These are phyloP conservation scores for Megaceryle torquata DNA, from an alignment of 2,113 vertebrate genomes.

Conservation along the genomic window DNA sequence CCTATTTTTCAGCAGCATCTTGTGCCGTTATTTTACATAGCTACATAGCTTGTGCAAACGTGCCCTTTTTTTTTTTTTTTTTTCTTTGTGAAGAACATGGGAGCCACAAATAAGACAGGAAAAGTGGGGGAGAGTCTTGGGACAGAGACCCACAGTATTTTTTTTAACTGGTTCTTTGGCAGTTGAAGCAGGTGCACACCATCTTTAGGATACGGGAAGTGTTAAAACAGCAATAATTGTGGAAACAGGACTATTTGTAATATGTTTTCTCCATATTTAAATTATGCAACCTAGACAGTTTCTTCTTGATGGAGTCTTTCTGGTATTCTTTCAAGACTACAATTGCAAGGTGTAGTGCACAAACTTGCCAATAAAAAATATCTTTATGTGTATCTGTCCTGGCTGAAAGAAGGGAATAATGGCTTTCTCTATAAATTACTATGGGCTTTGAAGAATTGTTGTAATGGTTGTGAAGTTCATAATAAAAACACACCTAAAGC, in stretches of 20 bases:
- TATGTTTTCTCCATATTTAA: neutral
- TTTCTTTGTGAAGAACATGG: too few species aligned
- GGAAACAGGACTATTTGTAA: neutral
- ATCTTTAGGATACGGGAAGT: too few species aligned
- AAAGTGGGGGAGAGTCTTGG: neutral
- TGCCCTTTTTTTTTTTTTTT: neutral
- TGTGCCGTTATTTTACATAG: accelerated
- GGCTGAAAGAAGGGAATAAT: neutral
- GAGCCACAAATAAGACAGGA: neutral
- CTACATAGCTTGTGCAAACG: neutral
- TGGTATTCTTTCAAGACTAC: neutral
- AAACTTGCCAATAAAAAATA: neutral
- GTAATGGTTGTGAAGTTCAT: neutral
- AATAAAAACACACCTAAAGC: neutral
- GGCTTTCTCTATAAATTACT: neutral
- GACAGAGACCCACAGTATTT: neutral
- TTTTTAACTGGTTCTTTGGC: neutral
- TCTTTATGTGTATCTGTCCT: neutral
- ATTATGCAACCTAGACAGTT: neutral
- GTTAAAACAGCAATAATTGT: neutral
- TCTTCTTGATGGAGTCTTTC: neutral
- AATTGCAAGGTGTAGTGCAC: neutral
- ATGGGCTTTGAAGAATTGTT: neutral
- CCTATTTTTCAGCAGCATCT: accelerated
- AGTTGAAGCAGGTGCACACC: neutral